phyloP scores from a whole-genome alignment of 2,888 invertebrate species.

The Ferrisia virgata region DNA sequence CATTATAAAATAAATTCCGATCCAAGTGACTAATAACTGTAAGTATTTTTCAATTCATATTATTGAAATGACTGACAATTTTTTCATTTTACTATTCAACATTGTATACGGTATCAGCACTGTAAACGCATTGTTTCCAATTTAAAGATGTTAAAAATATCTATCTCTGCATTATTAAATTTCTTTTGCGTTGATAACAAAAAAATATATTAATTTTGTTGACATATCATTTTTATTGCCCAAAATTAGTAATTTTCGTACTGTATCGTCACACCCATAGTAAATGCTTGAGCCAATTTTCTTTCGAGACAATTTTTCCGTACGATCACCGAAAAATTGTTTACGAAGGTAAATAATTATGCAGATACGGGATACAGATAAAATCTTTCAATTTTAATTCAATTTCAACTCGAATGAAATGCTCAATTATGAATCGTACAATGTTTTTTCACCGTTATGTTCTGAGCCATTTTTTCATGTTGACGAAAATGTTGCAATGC shows the following conservation, averaged over 20 bases:
- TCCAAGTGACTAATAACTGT: not conserved
- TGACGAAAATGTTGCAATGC: not conserved
- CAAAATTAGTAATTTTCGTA: not conserved
- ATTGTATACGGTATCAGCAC: slow-evolving; percentile 44
- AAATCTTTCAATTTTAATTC: too few species aligned
- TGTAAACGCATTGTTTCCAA: slow-evolving; percentile 45
- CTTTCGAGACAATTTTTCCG: not conserved
- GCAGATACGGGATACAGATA: not conserved
- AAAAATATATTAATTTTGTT: not conserved
- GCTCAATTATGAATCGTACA: not conserved
- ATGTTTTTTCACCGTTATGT: not conserved
- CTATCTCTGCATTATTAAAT: not conserved
- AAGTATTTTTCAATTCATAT: not conserved
- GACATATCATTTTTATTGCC: not conserved
- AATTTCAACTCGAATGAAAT: not conserved
- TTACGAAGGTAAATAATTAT: not conserved
- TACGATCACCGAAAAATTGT: not conserved
- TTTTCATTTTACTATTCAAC: slow-evolving; percentile 39
- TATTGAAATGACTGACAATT: slow-evolving; percentile 1
- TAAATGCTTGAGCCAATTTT: not conserved
- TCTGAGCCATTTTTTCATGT: too few species aligned
- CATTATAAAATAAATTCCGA: not conserved
- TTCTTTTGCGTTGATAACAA: not conserved
- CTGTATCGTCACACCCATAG: not conserved
- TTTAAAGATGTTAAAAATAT: slow-evolving; percentile 41